phyloP scores from a whole-genome alignment of 1,140 invertebrate genomes.

The Drosophila hydei region DNA sequence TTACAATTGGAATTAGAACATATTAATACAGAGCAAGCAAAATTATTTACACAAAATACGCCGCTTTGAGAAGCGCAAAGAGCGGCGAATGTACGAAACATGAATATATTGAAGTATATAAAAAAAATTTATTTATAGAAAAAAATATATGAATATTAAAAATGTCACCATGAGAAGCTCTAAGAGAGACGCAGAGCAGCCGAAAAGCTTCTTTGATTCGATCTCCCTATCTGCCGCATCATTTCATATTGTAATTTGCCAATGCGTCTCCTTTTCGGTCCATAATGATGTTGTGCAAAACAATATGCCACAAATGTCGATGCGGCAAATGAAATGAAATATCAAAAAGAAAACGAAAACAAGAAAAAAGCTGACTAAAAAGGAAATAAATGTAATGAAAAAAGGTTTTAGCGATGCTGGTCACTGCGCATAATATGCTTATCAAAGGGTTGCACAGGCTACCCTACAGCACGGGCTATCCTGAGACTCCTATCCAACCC shows the following conservation, averaged over 20 bases:
- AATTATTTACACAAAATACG: no score
- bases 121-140: no score
- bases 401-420: conserved; percentile 45
- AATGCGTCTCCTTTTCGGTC: neutral
- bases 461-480: conserved; percentile 8
- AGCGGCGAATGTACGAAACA: no score
- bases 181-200: neutral
- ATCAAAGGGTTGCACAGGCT: conserved; percentile 54
- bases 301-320: conserved; percentile 69
- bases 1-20: no score
- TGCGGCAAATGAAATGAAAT: conserved; percentile 47
- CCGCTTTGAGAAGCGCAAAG: conserved; percentile 4
- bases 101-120: no score
- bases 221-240: conserved; percentile 1
- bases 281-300: conserved; percentile 40
- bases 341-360: conserved; percentile 11
- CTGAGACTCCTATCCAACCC: neutral
- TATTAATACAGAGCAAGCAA: no score
- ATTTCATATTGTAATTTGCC: conserved; percentile 12
- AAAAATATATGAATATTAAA: no score
- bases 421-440: conserved; percentile 70
- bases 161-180: neutral
- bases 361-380: conserved; percentile 35
- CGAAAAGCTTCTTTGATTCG: neutral
- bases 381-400: conserved; percentile 12